Conservation (phyloP, 1,140 invertebrate species). For the Macrocentrus cingulum region DNA sequence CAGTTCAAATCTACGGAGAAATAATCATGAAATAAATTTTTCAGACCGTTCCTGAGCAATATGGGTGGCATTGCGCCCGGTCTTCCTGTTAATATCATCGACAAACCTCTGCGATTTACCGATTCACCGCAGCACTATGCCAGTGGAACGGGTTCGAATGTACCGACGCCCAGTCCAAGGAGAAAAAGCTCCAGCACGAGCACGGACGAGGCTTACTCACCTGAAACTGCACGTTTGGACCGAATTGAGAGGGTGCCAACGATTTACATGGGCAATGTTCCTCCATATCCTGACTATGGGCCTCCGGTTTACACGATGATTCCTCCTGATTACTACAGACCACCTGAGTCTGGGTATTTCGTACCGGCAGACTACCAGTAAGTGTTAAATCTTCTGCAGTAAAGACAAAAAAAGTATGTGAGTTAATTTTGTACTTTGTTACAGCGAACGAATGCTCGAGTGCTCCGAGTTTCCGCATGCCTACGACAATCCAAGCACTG, state of each 20-base stretch:
- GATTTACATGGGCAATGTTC: constrained; percentile 56
- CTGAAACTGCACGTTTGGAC: constrained; percentile 46
- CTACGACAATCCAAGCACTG: constrained; percentile 65
- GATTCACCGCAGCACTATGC: constrained; percentile 74
- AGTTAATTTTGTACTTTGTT: constrained; percentile 25
- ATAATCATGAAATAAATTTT: constrained; percentile 25
- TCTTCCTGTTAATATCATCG: constrained; percentile 42
- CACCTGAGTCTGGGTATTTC: constrained; percentile 46
- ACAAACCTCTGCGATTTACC: constrained; percentile 73
- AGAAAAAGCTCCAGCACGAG: constrained; percentile 70
- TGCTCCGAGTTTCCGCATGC: constrained; percentile 58
- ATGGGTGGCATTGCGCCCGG: constrained; percentile 53
- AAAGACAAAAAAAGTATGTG: neutral
- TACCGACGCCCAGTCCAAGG: constrained; percentile 70
- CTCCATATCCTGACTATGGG: constrained; percentile 47
- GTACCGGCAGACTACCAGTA: constrained; percentile 50
- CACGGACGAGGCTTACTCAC: constrained; percentile 60
- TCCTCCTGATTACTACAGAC: constrained; percentile 42
- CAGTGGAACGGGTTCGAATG: constrained; percentile 50
- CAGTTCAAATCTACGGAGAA: constrained; percentile 2
- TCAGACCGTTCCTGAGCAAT: constrained; percentile 50
- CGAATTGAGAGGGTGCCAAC: constrained; percentile 58
- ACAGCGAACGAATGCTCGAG: constrained; percentile 52
- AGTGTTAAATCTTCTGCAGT: constrained; percentile 30
- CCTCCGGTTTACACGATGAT: constrained; percentile 47